Percentiles rank a stretch among this genome's conserved stretches.
phyloP scores from a whole-genome alignment of 2,888 invertebrate species.

The Acrobeloides nanus region DNA sequence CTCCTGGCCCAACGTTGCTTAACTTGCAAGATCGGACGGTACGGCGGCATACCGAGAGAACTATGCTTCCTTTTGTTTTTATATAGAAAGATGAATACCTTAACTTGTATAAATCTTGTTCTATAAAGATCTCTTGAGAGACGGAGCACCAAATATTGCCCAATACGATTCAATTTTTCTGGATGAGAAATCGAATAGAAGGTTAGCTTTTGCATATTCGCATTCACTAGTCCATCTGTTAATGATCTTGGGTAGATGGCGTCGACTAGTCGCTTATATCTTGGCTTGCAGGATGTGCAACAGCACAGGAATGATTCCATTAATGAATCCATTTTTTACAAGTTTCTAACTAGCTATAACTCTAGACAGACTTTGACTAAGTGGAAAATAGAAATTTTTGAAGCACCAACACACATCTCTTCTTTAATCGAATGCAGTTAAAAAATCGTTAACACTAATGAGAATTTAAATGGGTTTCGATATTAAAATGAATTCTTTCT shows the following conservation, averaged over 20 bases:
- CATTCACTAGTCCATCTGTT: constrained; percentile 81
- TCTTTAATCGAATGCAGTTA: no score
- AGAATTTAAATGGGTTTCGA: no score
- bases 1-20: no score
- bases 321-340: neutral
- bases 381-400: no score
- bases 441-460: no score
- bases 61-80: no score
- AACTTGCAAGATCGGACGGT: no score
- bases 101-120: constrained; percentile 42
- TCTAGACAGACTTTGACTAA: no score
- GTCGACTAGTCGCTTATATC: constrained; percentile 93
- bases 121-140: constrained; percentile 43
- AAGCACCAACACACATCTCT: no score
- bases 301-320: constrained; percentile 19
- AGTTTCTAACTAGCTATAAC: no score
- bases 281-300: constrained; percentile 49
- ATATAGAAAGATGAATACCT: constrained; percentile 30
- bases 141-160: constrained; percentile 60
- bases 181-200: constrained; percentile 95
- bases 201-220: constrained; percentile 95
- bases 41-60: no score
- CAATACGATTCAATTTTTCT: constrained; percentile 89
- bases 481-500: no score
- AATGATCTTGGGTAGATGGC: constrained; percentile 87